These are phyloP conservation scores for Oryzias woworae DNA, from an alignment of 2,113 vertebrate species.

Conservation along the genomic window DNA sequence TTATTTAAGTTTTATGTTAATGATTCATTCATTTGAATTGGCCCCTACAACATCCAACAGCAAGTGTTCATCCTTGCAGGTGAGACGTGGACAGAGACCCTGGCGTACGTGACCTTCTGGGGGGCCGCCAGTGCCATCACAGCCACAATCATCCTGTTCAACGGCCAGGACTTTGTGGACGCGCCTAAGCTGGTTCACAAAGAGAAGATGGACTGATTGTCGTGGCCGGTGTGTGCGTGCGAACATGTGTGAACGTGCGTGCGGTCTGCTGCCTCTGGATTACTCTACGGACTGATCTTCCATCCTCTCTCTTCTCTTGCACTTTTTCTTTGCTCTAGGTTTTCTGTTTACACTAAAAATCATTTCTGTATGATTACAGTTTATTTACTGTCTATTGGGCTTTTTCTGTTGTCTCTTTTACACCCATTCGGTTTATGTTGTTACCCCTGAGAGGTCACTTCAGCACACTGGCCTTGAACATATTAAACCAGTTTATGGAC, in stretches of 20 bases:
- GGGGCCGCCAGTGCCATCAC: constrained; percentile 88
- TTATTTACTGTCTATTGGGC: no score
- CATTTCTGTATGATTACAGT: no score
- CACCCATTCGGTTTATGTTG: no score
- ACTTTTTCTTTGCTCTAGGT: no score
- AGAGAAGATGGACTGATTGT: constrained; percentile 96
- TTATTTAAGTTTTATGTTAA: no score
- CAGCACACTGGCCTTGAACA: no score
- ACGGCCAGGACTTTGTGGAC: constrained; percentile 95
- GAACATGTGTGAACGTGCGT: constrained; percentile 65
- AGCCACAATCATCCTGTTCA: constrained; percentile 91
- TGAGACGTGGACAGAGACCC: constrained; percentile 93
- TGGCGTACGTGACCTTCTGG: constrained; percentile 96
- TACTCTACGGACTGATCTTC: no score
- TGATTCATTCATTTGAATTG: not conserved
- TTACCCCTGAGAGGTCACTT: no score
- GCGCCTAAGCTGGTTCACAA: constrained; percentile 96
- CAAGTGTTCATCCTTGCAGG: constrained; percentile 71
- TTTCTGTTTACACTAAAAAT: no score
- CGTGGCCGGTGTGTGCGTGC: constrained; percentile 72
- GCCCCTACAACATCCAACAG: not conserved
- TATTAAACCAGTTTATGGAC: no score
- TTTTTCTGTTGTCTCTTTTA: no score
- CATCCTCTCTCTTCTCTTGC: no score
- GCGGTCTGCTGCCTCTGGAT: constrained; percentile 20